Evolutionary conservation across 2,888 invertebrate genomes (phyloP), one percentile per base, ranked within the genome.

Genomic region (Furcula furcula): DNA sequence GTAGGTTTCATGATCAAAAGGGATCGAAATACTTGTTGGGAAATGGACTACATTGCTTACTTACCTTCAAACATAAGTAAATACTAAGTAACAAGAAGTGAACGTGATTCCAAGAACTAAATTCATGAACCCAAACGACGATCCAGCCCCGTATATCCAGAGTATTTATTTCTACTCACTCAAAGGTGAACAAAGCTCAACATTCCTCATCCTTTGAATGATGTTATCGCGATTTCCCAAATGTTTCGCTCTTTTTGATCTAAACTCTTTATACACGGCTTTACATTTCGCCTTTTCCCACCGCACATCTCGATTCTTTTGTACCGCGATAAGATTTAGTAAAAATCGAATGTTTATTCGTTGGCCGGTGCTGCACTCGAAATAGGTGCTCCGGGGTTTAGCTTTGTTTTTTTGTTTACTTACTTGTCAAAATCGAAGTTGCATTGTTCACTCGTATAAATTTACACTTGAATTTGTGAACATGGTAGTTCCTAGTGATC

Each of bases 201-300:
- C 70, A 77, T 77, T 77, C 73, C 69, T 77, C 76, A 80, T 81
- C 76, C 76, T 83, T 83, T 84, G 82, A 83, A 79, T 76, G 81
- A 76, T 78, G 76, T 81, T 81, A 81, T 83, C 79, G 72, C 74
- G 68, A 78, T 81, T 82, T 78, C 70, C 74, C 74, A 75, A 83
- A 83, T 80, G 73, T 82, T 83, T 75, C 76, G 74, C 75, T 78
- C 81, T 80, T 84, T 80, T 78, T 76, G 81, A 83, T 84, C 76
- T 76, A 77, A 80, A 80, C 76, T 78, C 77, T 72, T 77, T 81
- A 77, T 76, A 79, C 78, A 79, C 75, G 68, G 64, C 74, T 79
- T 76, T 72, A 70, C 64, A 58, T 65, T 71, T 65, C 51, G 70
- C 76, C 72, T 75, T 79, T 79, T 75, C 69, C 69, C 63, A 69